phyloP scores from a whole-genome alignment of 64 coral and sea anemone species.

The Orbicella faveolata region DNA sequence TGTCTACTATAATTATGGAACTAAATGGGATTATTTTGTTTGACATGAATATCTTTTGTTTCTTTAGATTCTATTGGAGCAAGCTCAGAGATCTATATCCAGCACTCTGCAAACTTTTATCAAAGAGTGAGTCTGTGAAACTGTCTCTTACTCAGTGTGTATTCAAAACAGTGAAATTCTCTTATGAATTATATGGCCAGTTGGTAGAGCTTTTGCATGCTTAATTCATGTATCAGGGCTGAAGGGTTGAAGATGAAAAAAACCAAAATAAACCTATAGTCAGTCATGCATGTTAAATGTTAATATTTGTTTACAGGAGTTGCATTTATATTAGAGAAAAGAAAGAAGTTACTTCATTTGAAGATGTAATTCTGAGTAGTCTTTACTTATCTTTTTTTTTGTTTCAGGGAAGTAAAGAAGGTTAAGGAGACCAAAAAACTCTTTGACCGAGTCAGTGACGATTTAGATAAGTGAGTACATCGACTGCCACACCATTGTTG shows the following conservation, averaged over 20 bases:
- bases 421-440: conserved; percentile 99
- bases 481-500: not conserved
- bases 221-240: no score
- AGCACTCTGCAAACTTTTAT: conserved; percentile 83
- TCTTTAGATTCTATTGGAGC: conserved; percentile 83
- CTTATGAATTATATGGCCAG: no score
- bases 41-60: not conserved
- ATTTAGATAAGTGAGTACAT: conserved; percentile 83
- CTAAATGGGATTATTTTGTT: no score
- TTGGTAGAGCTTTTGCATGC: no score
- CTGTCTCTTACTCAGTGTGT: no score
- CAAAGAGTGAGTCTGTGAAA: conserved; percentile 72
- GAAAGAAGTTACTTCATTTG: no score
- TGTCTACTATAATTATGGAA: no score
- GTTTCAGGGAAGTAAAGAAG: conserved; percentile 84
- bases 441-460: conserved; percentile 92
- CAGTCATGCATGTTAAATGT: not conserved
- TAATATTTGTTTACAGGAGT: no score
- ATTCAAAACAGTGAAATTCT: no score
- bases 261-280: not conserved
- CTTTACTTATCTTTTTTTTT: not conserved
- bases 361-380: no score
- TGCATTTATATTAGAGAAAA: no score
- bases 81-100: conserved; percentile 87
- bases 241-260: no score